These are phyloP conservation scores for Falcaria lacertinaria DNA, from an alignment of 2,888 invertebrate genomes.

Conservation along the genomic window DNA sequence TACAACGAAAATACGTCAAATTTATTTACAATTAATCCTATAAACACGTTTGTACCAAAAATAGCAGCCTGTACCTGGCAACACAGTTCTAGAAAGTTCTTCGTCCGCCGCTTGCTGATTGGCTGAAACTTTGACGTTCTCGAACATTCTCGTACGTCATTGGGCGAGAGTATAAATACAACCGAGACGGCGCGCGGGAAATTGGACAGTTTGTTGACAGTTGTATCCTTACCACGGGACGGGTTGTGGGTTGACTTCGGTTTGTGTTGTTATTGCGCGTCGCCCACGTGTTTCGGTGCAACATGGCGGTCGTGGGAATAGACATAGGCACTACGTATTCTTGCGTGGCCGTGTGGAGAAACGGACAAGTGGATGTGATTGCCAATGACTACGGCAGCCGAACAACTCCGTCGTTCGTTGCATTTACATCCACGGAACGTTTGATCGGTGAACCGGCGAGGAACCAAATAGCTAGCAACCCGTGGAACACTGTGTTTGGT, in stretches of 20 bases:
- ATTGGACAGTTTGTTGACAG: slow-evolving; percentile 23
- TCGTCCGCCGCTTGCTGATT: slow-evolving; percentile 34
- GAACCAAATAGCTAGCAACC: slow-evolving; percentile 48
- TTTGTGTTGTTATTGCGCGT: no score
- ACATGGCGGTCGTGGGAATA: slow-evolving; percentile 61
- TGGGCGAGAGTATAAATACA: slow-evolving; percentile 49
- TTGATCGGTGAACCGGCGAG: slow-evolving; percentile 57
- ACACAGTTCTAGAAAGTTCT: slow-evolving; percentile 46
- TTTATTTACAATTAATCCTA: no score
- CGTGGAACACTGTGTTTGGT: slow-evolving; percentile 53
- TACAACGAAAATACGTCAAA: no score
- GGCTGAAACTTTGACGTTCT: slow-evolving; percentile 27
- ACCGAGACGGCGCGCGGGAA: slow-evolving; percentile 26
- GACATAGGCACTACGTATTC: slow-evolving; percentile 60
- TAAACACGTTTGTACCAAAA: background rate
- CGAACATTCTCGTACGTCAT: slow-evolving; percentile 43
- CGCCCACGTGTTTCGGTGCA: no score
- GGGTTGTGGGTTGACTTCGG: no score
- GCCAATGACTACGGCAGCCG: slow-evolving; percentile 51
- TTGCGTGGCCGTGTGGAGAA: slow-evolving; percentile 56
- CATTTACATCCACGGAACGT: slow-evolving; percentile 47
- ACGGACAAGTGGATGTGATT: slow-evolving; percentile 52
- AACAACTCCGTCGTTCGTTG: slow-evolving; percentile 56
- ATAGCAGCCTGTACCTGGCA: slow-evolving; percentile 21
- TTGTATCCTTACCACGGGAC: no score